These are phyloP conservation scores for Narcine bancroftii DNA, from an alignment of 2,113 vertebrate species.

Conservation along the genomic window DNA sequence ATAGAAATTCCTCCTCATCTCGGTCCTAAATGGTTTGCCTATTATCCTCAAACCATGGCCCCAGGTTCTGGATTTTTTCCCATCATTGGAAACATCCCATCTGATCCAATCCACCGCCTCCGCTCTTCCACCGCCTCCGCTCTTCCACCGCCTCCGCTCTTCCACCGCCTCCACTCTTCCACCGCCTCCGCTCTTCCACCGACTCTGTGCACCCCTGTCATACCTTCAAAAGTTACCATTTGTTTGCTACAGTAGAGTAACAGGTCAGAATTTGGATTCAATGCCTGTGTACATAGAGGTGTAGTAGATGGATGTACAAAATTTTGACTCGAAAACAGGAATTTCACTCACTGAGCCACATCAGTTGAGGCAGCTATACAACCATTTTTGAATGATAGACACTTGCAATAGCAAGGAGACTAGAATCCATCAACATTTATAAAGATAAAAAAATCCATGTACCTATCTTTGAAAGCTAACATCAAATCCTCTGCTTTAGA, in stretches of 20 bases:
- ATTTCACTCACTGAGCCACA: background rate
- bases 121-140: no score
- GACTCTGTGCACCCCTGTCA: no score
- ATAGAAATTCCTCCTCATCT: no score
- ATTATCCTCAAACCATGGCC: no score
- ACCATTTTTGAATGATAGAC: background rate
- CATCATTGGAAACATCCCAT: no score
- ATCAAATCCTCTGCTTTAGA: constrained; percentile 10
- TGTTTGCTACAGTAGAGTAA: background rate
- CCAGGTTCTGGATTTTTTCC: no score
- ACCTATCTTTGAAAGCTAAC: background rate
- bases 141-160: no score
- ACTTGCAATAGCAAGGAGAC: background rate
- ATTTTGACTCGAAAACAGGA: background rate
- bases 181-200: no score
- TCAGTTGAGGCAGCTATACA: background rate
- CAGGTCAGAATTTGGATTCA: background rate
- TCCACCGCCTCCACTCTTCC: no score
- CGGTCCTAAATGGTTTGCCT: no score
- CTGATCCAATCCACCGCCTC: no score
- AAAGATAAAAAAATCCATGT: background rate
- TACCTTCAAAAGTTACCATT: no score
- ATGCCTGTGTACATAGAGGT: background rate
- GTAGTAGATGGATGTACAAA: background rate
- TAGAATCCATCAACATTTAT: background rate